Base-by-base conservation (phyloP, 1,140 invertebrate species). In the Microplitis demolitor region DNA sequence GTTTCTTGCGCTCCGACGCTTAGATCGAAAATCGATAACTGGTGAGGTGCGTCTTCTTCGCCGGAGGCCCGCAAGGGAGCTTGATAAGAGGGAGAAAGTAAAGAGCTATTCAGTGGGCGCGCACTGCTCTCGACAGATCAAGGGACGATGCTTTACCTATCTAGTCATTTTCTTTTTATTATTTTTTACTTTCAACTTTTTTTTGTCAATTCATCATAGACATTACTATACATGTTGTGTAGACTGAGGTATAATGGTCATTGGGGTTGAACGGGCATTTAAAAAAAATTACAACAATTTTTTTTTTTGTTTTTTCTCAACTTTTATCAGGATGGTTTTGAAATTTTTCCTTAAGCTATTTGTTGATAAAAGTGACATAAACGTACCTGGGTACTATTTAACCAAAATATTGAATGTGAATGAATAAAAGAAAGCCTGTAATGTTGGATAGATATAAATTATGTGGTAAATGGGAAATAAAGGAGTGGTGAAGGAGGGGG, bases 21-120 rank as follows among this genome's bases (percentile, higher is more conserved):
- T 74, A 80, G 82, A 83, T 82, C 78, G 81, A 82, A 82, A 83
- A 83, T 79, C 81, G 78, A 83, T 83, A 83, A 80, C 76, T 74
- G 74, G 72, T 63, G 14, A 61, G 37, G 67, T 14, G 54, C 67
- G 13, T 69, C 67, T 69, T 69, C 54, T 13, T 69, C n/a, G 54
- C n/a, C 39, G 31, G 56, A 58, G 54, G 54, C 16, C 5, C 50
- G 50, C 11, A 67, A 53, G 16, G 66, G 50, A 33, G 16, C 16
- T 8, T 13, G 24, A 61, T 31, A 34, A 61, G 24, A 61, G 58
- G 31, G 24, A 33, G 11, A 61, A 61, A 31, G 11, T 9, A 66
- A 68, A 68, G 31, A 58, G 66, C 51, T 45, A 69, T 69, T 31
- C 37, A 60, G 37, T 54, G 53, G 3, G 13, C 51, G 66, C n/a